These are phyloP conservation scores for Sinodicranocentrus sp. DNA, from an alignment of 2,888 invertebrate genomes.

Conservation along the genomic window DNA sequence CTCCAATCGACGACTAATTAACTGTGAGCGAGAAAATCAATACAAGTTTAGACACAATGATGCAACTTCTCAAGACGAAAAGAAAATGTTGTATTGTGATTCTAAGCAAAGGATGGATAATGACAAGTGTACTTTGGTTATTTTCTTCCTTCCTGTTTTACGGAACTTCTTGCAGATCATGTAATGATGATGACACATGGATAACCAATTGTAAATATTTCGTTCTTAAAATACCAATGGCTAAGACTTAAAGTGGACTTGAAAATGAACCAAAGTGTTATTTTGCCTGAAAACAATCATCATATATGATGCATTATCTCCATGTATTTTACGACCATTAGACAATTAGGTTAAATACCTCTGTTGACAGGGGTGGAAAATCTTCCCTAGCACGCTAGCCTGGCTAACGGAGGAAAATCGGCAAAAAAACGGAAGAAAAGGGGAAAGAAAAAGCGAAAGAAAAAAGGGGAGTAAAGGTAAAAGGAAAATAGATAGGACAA, in stretches of 20 bases:
- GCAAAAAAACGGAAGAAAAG: too few species aligned
- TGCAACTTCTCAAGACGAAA: not conserved
- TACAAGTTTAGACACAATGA: slow-evolving; percentile 1
- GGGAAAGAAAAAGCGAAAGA: too few species aligned
- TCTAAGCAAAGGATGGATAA: slow-evolving; percentile 23
- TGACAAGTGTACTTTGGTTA: slow-evolving; percentile 11
- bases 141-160: slow-evolving; percentile 7
- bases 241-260: not conserved
- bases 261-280: slow-evolving; percentile 6
- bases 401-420: too few species aligned
- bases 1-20: slow-evolving; percentile 5
- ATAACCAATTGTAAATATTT: not conserved
- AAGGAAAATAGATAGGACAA: too few species aligned
- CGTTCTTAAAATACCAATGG: not conserved
- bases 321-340: too few species aligned
- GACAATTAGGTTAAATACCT: too few species aligned
- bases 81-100: slow-evolving; percentile 34
- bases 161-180: too few species aligned
- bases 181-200: too few species aligned
- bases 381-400: too few species aligned
- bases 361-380: too few species aligned
- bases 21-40: not conserved
- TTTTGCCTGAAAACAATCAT: slow-evolving; percentile 13
- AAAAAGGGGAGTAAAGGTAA: too few species aligned
- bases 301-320: too few species aligned